A percentile compares a stretch with the other conserved stretches of the same genome.
phyloP scores from a whole-genome alignment of 2,113 vertebrate genomes.

The Sinosuthora webbiana region DNA sequence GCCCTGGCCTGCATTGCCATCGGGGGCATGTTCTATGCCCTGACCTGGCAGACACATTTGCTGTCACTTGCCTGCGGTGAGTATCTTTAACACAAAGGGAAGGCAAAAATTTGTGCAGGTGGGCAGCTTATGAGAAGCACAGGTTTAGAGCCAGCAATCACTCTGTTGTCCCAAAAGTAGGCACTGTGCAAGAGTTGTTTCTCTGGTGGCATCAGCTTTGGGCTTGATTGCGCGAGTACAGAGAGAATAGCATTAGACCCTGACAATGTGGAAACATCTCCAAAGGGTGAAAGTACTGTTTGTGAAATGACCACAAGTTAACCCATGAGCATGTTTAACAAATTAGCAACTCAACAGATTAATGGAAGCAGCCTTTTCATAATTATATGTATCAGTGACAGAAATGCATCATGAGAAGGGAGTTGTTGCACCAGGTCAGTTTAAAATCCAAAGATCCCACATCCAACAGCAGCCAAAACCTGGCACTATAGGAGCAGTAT shows the following conservation, averaged over 20 bases:
- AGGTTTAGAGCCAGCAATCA: background rate
- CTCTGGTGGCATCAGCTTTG: background rate
- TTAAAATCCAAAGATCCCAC: background rate
- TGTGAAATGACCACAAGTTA: background rate
- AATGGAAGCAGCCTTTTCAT: background rate
- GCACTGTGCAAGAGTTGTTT: background rate
- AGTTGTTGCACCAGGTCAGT: background rate
- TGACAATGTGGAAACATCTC: background rate
- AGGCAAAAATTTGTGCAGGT: background rate
- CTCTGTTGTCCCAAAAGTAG: background rate
- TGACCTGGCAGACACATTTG: constrained; percentile 94
- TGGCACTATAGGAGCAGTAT: background rate
- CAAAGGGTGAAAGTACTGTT: background rate
- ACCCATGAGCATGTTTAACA: background rate
- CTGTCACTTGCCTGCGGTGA: constrained; percentile 87
- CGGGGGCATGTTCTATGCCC: constrained; percentile 93
- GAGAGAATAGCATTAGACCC: rapidly evolving
- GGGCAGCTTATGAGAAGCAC: background rate
- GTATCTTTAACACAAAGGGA: background rate
- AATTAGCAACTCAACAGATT: background rate
- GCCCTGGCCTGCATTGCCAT: constrained; percentile 88
- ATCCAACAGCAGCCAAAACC: background rate
- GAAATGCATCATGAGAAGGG: background rate
- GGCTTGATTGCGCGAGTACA: background rate
- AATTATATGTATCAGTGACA: background rate